phyloP scores from a whole-genome alignment of 2,797 vertebrate genomes.

The Crossoptilon crossoptilon region DNA sequence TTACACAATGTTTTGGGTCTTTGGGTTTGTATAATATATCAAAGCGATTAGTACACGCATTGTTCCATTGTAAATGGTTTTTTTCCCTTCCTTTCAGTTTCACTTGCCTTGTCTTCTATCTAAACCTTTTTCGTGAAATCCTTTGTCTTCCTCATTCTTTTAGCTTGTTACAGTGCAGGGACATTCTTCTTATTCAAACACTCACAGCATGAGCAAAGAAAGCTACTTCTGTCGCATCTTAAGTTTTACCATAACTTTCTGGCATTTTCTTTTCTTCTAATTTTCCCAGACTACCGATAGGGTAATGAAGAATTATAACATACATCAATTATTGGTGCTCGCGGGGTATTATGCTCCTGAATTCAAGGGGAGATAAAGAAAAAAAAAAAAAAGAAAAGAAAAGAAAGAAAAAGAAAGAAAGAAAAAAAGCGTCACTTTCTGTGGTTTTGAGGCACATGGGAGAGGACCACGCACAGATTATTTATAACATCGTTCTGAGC shows the following conservation, averaged over 20 bases:
- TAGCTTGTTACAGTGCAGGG: conserved; percentile 95
- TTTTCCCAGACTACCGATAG: conserved; percentile 84
- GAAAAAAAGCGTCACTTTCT: conserved; percentile 70
- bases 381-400: neutral
- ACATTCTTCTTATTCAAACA: conserved; percentile 98
- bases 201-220: conserved; percentile 93
- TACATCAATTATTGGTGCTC: conserved; percentile 82
- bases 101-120: conserved; percentile 93
- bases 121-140: conserved; percentile 93
- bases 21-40: conserved; percentile 99
- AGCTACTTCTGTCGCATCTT: conserved; percentile 87
- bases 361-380: conserved; percentile 69
- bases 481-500: conserved; percentile 77
- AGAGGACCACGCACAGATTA: conserved; percentile 65
- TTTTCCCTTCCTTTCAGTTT: conserved; percentile 89
- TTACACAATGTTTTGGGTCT: conserved; percentile 99
- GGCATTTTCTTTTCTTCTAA: conserved; percentile 81
- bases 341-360: conserved; percentile 73
- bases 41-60: conserved; percentile 99
- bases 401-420: too few relatives aligned
- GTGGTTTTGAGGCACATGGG: conserved; percentile 69
- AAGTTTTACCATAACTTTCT: conserved; percentile 86
- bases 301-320: conserved; percentile 82
- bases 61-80: conserved; percentile 95
- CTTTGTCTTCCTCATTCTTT: conserved; percentile 96